Conservation (phyloP, 1,140 invertebrate species). For the Chymomyza costata region DNA sequence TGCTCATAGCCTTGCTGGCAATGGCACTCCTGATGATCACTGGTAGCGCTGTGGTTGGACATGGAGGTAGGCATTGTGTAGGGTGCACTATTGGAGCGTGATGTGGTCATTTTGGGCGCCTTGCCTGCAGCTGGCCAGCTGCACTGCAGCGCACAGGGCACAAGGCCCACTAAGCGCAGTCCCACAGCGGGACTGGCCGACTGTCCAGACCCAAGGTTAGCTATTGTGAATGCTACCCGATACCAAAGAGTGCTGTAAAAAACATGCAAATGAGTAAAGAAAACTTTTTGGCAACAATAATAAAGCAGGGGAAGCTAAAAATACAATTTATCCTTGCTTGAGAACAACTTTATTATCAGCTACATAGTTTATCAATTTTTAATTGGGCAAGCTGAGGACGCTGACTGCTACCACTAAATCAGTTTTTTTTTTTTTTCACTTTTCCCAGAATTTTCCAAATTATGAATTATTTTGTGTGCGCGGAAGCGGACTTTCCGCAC, state of each 20-base stretch:
- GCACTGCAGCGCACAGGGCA: slow-evolving; percentile 55
- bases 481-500: slow-evolving; percentile 37
- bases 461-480: slow-evolving; percentile 46
- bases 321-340: too few relatives aligned
- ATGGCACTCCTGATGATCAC: slow-evolving; percentile 36
- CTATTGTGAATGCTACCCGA: too few relatives aligned
- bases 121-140: slow-evolving; percentile 32
- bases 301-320: background rate
- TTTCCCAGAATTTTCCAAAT: slow-evolving; percentile 38
- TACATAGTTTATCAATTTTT: slow-evolving; percentile 28
- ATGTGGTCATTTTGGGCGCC: slow-evolving; percentile 33
- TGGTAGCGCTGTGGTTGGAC: background rate
- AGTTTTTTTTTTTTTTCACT: too few relatives aligned
- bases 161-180: slow-evolving; percentile 52
- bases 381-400: slow-evolving; percentile 30
- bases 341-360: slow-evolving; percentile 1
- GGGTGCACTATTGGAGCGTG: slow-evolving; percentile 20
- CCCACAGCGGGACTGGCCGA: slow-evolving; percentile 42
- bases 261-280: background rate
- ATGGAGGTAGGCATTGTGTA: slow-evolving; percentile 33
- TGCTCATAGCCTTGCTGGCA: slow-evolving; percentile 46
- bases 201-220: slow-evolving; percentile 17
- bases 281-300: background rate
- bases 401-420: too few relatives aligned
- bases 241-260: background rate